Base-by-base conservation (phyloP, 2,797 vertebrate genomes). In the Muscicapa striata region DNA sequence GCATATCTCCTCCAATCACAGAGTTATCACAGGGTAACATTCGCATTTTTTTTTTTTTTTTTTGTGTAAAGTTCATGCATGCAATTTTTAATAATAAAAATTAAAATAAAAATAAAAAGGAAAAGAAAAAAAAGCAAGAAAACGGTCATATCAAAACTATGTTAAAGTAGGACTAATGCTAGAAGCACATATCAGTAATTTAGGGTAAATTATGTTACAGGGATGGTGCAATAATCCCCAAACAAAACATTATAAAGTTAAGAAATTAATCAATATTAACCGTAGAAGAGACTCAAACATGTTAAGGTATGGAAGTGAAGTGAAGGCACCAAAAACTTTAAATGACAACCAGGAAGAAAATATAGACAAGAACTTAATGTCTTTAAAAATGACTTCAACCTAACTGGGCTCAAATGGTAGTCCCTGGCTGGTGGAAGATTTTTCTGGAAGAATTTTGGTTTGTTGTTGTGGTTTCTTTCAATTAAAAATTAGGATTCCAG, bases 221-320 rank as follows among this genome's bases (percentile, higher is more conserved):
- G 95, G 94, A 95, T 93, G 92, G 80, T 96, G 94, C 95, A 94
- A 90, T 67, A 90, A 94, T 92, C 95, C 95, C 95, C 92, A 96
- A 96, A 96, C 52, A 85, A 94, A 96, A 96, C 95, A 95, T 89
- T 86, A 88, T 84, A 89, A 97, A 94, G 84, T 77, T 93, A 96
- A 96, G 92, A 96, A 96, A 96, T 94, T 92, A 95, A 96, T 76
- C 83, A 91, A 84, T 94, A 89, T 91, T 92, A 96, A 96, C 91
- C 17, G 10, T 91, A 96, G 95, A 95, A 97, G 95, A 97, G 95
- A 96, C 95, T 95, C 83, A 96, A 96, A 95, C 94, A 93, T 96
- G 96, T 96, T 93, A 95, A 93, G 95, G 89, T 94, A 95, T 97
- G 95, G 95, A 97, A 97, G 95, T 96, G 96, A 96, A 96, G 95